These are phyloP conservation scores for Hyles lineata DNA, from an alignment of 2,888 invertebrate genomes.

Conservation along the genomic window DNA sequence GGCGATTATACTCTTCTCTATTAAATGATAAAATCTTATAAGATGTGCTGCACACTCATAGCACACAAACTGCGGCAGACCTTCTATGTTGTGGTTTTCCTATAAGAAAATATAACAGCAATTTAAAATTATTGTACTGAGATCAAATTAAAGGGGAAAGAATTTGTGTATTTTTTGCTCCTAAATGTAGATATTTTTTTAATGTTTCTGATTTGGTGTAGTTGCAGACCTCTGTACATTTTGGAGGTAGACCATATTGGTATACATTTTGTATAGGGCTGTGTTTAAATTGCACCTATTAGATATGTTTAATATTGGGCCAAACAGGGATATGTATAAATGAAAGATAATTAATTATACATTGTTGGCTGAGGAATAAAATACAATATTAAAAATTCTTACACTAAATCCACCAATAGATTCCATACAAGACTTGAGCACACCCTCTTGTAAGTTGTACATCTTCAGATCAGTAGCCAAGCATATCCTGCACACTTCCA, in stretches of 20 bases:
- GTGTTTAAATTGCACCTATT: no score
- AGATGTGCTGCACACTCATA: conserved; percentile 51
- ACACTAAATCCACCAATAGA: conserved; percentile 18
- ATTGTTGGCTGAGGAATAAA: background rate
- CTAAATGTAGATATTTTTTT: no score
- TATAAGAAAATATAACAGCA: conserved; percentile 33
- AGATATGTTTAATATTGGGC: no score
- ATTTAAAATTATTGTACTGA: background rate
- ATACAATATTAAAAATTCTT: background rate
- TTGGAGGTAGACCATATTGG: no score
- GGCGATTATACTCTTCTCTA: conserved; percentile 48
- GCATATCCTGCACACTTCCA: conserved; percentile 53
- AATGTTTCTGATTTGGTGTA: no score
- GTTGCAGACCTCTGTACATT: no score
- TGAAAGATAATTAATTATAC: background rate
- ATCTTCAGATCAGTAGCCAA: conserved; percentile 47
- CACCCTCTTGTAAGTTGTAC: conserved; percentile 42
- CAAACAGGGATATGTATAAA: no score
- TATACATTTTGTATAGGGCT: no score
- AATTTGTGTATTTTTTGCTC: no score
- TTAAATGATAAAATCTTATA: conserved; percentile 45
- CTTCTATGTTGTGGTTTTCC: conserved; percentile 45
- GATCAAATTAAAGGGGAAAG: background rate
- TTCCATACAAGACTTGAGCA: conserved; percentile 44
- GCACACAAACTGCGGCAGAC: conserved; percentile 53